These are phyloP conservation scores for Edolisoma coerulescens DNA, from an alignment of 2,113 vertebrate species.

Conservation along the genomic window DNA sequence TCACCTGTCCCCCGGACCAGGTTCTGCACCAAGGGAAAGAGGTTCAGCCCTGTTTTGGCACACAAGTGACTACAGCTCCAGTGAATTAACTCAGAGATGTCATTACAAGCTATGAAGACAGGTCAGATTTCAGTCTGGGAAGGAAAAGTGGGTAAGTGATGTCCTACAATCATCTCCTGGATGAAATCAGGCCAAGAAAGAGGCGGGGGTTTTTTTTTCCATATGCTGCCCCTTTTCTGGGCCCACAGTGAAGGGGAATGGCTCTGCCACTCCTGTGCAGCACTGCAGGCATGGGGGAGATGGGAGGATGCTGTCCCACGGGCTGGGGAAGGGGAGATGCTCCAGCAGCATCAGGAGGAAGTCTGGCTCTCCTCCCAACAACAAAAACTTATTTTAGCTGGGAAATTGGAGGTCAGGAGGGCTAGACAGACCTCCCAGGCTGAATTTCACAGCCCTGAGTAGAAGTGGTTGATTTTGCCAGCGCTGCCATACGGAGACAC, in stretches of 20 bases:
- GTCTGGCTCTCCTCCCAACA: neutral
- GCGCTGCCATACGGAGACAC: neutral
- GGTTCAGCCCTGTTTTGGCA: neutral
- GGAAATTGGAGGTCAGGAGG: neutral
- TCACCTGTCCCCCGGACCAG: neutral
- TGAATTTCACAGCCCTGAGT: neutral
- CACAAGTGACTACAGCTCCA: neutral
- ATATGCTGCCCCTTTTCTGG: neutral
- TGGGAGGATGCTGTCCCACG: neutral
- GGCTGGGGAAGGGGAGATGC: neutral
- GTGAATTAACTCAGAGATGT: neutral
- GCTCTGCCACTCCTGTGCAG: neutral
- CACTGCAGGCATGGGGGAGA: fast-evolving
- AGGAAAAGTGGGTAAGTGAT: neutral
- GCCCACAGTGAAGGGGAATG: neutral
- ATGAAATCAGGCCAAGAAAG: neutral
- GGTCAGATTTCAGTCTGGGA: neutral
- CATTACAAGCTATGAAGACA: neutral
- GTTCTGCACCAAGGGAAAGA: neutral
- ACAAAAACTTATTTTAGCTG: neutral
- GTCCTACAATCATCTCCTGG: neutral
- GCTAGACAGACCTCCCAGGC: neutral
- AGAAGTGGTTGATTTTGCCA: neutral
- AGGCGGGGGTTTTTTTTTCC: neutral
- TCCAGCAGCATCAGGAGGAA: neutral